phyloP scores from a whole-genome alignment of 2,888 invertebrate genomes.

The Trichopria drosophilae region DNA sequence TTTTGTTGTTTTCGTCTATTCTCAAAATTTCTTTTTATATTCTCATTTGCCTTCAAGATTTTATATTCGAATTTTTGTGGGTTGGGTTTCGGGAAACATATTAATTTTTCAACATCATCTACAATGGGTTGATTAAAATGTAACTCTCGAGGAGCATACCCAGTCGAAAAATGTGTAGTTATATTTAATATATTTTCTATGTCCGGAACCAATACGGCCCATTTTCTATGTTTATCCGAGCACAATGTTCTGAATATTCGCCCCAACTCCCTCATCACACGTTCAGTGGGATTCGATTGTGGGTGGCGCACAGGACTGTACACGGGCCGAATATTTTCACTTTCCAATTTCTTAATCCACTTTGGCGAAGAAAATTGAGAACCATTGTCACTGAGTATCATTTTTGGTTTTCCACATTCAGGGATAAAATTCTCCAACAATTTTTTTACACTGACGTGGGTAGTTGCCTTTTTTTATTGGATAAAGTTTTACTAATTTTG shows the following conservation, averaged over 20 bases:
- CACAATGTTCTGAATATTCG: too few relatives aligned
- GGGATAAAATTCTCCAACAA: slow-evolving; percentile 13
- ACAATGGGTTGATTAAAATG: slow-evolving; percentile 13
- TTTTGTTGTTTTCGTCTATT: slow-evolving; percentile 12
- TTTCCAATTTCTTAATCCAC: slow-evolving; percentile 13
- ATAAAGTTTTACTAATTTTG: slow-evolving; percentile 22
- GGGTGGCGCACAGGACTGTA: background rate
- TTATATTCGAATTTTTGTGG: too few relatives aligned
- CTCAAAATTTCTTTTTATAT: slow-evolving; percentile 15
- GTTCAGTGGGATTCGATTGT: slow-evolving; percentile 23
- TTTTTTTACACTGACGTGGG: slow-evolving; percentile 11
- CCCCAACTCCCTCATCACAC: too few relatives aligned
- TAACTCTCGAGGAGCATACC: too few relatives aligned
- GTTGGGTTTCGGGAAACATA: too few relatives aligned
- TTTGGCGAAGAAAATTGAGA: slow-evolving; percentile 18
- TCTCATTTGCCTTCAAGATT: slow-evolving; percentile 15
- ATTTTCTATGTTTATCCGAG: too few relatives aligned
- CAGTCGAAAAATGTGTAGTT: too few relatives aligned
- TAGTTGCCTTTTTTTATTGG: slow-evolving; percentile 21
- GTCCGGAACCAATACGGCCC: too few relatives aligned
- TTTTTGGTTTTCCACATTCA: slow-evolving; percentile 13
- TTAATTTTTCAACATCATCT: too few relatives aligned
- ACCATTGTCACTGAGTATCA: slow-evolving; percentile 20
- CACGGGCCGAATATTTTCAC: background rate
- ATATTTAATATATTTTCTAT: too few relatives aligned